These are phyloP conservation scores for Acomys russatus DNA, from an alignment of 2,797 vertebrate species.

Conservation along the genomic window DNA sequence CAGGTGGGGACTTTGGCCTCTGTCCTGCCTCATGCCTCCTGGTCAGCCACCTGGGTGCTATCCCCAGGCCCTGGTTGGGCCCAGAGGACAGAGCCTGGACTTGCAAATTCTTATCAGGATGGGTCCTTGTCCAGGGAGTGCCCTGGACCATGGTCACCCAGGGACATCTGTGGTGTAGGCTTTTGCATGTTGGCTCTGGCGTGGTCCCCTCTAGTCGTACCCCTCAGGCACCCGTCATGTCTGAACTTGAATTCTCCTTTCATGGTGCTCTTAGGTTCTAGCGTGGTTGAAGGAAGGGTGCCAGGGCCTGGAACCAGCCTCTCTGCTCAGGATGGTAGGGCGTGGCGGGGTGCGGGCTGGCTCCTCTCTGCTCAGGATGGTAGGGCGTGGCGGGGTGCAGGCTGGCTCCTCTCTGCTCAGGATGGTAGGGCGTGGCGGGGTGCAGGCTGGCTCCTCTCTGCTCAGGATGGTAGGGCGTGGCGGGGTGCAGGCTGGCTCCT, in stretches of 20 bases:
- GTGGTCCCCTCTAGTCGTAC: not conserved
- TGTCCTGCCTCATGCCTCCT: not conserved
- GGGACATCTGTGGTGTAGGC: not conserved
- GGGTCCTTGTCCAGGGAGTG: not conserved
- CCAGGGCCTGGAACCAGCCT: not conserved
- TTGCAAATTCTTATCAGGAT: rapidly evolving
- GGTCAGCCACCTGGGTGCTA: not conserved
- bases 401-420: too few species aligned
- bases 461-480: not conserved
- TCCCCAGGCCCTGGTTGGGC: not conserved
- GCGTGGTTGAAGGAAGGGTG: not conserved
- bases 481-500: not conserved
- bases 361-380: too few species aligned
- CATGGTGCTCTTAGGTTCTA: not conserved
- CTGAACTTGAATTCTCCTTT: not conserved
- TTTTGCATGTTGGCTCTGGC: not conserved
- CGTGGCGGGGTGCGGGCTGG: too few species aligned
- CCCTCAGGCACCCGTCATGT: not conserved
- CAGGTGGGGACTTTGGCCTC: conserved; percentile 88
- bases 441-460: not conserved
- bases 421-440: too few species aligned
- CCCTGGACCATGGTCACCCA: not conserved
- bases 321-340: too few species aligned
- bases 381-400: too few species aligned
- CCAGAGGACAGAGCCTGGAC: not conserved